A percentile compares a stretch with the other conserved stretches of the same genome.
Evolutionary conservation across 1,140 invertebrate species (phyloP).

Genomic region (Lordiphosa stackelbergi): DNA sequence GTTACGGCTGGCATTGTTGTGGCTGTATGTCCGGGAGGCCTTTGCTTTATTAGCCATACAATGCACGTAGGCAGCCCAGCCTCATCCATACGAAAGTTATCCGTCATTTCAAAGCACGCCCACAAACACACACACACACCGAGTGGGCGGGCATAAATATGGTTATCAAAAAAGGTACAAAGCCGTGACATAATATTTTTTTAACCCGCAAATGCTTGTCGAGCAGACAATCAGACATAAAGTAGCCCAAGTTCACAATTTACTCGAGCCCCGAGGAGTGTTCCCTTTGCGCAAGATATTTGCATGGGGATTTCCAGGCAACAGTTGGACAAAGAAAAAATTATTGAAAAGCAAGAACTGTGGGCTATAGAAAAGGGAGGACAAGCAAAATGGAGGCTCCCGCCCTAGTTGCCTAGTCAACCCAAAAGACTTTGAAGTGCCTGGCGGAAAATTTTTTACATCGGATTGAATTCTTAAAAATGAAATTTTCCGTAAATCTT

Average conservation of each 20-base stretch:
- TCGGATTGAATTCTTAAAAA: too few relatives aligned
- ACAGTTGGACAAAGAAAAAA: slow-evolving; percentile 11
- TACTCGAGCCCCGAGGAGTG: slow-evolving; percentile 4
- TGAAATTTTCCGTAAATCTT: too few relatives aligned
- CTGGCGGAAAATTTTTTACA: too few relatives aligned
- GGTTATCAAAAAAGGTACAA: slow-evolving; percentile 47
- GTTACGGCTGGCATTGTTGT: too few relatives aligned
- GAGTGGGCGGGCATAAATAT: slow-evolving; percentile 36
- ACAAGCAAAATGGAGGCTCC: too few relatives aligned
- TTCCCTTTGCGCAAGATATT: slow-evolving; percentile 18
- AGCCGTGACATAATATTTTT: slow-evolving; percentile 53
- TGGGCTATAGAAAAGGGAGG: too few relatives aligned
- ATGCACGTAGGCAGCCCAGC: slow-evolving; percentile 57
- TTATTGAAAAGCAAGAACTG: slow-evolving; percentile 11
- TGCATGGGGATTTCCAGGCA: slow-evolving; percentile 45
- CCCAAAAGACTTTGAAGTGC: slow-evolving; percentile 27
- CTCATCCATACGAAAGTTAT: neutral
- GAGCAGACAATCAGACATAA: slow-evolving; percentile 60
- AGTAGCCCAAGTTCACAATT: slow-evolving; percentile 41
- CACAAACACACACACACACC: neutral
- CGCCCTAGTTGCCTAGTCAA: slow-evolving; percentile 27
- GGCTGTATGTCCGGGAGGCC: slow-evolving; percentile 3
- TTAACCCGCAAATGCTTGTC: slow-evolving; percentile 24
- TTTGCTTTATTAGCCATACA: slow-evolving; percentile 65
- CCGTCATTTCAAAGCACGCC: too few relatives aligned